Conservation (phyloP, 1,140 invertebrate species). For the Brachionus plicatilis region DNA sequence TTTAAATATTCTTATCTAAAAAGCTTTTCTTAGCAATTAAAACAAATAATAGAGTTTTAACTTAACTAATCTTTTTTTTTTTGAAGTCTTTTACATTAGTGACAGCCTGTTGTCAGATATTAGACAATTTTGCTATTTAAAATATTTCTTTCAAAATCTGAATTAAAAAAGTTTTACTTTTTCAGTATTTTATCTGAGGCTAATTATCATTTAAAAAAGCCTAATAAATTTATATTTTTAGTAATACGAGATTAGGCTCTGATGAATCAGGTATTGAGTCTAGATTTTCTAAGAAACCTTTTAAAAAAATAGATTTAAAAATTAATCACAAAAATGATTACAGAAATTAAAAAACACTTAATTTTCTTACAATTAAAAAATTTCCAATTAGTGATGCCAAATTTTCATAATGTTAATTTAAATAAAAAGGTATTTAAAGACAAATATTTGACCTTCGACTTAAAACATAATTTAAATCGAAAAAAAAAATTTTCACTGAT, state of each 20-base stretch:
- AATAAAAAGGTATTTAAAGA: not conserved
- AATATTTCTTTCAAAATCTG: not conserved
- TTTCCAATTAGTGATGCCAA: not conserved
- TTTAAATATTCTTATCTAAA: not conserved
- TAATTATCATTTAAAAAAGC: not conserved
- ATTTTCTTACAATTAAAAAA: not conserved
- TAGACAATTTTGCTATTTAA: not conserved
- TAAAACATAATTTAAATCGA: not conserved
- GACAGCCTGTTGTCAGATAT: not conserved
- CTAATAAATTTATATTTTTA: not conserved
- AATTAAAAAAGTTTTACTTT: not conserved
- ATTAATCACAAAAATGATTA: not conserved
- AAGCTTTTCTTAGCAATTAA: not conserved
- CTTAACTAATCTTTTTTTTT: not conserved
- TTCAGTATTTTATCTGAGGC: not conserved
- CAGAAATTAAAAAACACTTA: not conserved
- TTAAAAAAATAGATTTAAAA: not conserved
- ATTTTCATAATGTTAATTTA: not conserved
- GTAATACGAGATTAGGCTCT: not conserved
- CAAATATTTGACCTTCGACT: not conserved
- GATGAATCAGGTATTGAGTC: not conserved
- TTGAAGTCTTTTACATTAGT: not conserved
- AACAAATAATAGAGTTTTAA: not conserved
- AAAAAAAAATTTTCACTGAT: not conserved
- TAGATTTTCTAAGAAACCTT: not conserved